phyloP scores from a whole-genome alignment of 1,140 invertebrate genomes.

The Thaumetopoea pityocampa region DNA sequence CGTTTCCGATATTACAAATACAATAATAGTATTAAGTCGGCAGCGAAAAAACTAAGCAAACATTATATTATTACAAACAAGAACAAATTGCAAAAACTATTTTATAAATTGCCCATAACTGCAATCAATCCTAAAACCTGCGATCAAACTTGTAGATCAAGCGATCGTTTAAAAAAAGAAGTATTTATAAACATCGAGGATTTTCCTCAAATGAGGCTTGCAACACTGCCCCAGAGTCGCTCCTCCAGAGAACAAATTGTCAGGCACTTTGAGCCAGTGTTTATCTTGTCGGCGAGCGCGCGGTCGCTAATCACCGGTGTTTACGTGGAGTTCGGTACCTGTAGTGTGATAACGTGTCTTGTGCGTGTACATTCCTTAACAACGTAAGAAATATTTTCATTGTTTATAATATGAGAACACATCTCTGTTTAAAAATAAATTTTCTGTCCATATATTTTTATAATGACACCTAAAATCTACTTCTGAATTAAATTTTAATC shows the following conservation, averaged over 20 bases:
- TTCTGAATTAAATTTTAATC: too few relatives aligned
- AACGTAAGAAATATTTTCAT: constrained; percentile 28
- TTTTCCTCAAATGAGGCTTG: constrained; percentile 20
- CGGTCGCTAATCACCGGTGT: constrained; percentile 16
- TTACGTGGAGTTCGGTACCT: constrained; percentile 23
- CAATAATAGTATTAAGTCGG: too few relatives aligned
- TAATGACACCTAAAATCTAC: too few relatives aligned
- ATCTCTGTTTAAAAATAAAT: too few relatives aligned
- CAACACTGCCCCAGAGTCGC: constrained; percentile 28
- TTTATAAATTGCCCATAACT: too few relatives aligned
- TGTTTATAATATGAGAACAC: too few relatives aligned
- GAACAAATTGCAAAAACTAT: too few relatives aligned
- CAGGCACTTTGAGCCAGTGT: constrained; percentile 21
- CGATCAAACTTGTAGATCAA: not conserved
- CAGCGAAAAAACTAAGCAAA: too few relatives aligned
- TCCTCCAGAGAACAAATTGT: constrained; percentile 11
- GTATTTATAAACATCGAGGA: not conserved
- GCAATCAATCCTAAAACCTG: not conserved
- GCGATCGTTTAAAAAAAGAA: not conserved
- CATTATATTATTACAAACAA: too few relatives aligned
- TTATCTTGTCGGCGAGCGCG: constrained; percentile 28
- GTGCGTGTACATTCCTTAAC: constrained; percentile 23
- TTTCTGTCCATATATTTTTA: too few relatives aligned
- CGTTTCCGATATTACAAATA: too few relatives aligned
- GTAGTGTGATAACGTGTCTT: constrained; percentile 34